Base-by-base conservation (phyloP, 2,113 vertebrate species). In the Notothenia rossii region DNA sequence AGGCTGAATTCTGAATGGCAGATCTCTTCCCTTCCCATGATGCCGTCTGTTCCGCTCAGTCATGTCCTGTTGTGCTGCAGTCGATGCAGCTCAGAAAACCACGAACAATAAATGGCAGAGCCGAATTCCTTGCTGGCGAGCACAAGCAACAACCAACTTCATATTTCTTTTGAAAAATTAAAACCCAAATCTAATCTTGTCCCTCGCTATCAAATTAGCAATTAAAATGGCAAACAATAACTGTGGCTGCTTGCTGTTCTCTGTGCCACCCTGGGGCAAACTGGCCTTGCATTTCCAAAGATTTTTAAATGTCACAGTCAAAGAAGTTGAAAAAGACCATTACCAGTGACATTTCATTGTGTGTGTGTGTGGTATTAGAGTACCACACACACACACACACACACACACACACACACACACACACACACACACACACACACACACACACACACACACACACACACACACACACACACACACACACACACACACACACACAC, bases 281-380 rank as follows among this genome's bases (percentile, higher is more conserved):
- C 55, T 79, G 51, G 88, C 66, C 73, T 77, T 22, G 69, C 82
- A 22, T 82, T 78, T 83, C 59, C 82, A 83, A 90, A 91, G 88
- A 92, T 84, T 88, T 88, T 78, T 84, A 94, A 94, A 94, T 94
- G 93, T 93, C 93, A 92, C 77, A 82, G 75, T 69, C 62, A 84
- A 78, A 89, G 65, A 87, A 87, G 83, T 89, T 87, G 83, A 83
- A 88, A 89, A 90, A 89, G 70, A 89, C 64, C 76, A 88, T 92
- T 89, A 89, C 67, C 77, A 85, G 89, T 94, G 93, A 93, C 91
- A 93, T 94, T 94, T 92, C 54, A 78, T 62, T 77, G 36, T 81
- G 74, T 72, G 75, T 76, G 58, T 79, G 84, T 79, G 84, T 77
- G 79, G 70, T 48, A 73, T 72, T 45, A 46, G 55, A 67, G 83